These are phyloP conservation scores for Cairina moschata DNA, from an alignment of 2,113 vertebrate genomes.

Conservation along the genomic window DNA sequence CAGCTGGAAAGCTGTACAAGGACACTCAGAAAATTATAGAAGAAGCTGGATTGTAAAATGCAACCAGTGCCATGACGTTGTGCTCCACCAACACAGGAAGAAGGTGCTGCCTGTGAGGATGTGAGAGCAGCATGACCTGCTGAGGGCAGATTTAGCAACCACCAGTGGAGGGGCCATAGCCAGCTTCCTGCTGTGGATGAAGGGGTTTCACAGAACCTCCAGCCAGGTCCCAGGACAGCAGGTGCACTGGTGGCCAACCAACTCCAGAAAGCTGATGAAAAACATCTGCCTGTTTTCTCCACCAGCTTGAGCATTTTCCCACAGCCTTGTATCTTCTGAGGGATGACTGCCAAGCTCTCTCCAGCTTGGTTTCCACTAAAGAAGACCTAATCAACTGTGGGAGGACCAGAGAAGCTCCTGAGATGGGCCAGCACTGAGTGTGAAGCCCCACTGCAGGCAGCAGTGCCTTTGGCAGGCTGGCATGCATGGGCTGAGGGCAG, in stretches of 20 bases:
- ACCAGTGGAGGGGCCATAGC: neutral
- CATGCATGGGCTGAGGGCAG: neutral
- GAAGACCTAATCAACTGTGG: neutral
- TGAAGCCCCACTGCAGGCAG: neutral
- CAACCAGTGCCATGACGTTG: neutral
- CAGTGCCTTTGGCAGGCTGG: neutral
- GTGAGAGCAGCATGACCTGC: neutral
- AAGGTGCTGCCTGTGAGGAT: neutral
- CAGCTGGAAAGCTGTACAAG: neutral
- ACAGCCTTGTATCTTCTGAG: too few species aligned
- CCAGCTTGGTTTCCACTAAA: too few species aligned
- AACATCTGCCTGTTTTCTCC: neutral
- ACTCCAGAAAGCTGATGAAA: too few species aligned
- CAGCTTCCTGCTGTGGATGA: neutral
- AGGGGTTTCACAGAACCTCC: neutral
- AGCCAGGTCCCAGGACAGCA: neutral
- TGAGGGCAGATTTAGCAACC: neutral
- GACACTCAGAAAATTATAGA: neutral
- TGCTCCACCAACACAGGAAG: neutral
- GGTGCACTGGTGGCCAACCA: too few species aligned
- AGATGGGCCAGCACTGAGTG: neutral
- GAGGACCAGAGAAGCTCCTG: too few species aligned
- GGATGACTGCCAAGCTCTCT: neutral
- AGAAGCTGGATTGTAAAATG: neutral
- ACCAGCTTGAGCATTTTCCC: neutral